Evolutionary conservation across 2,797 vertebrate species (phyloP).

Genomic region (Sciurus carolinensis): DNA sequence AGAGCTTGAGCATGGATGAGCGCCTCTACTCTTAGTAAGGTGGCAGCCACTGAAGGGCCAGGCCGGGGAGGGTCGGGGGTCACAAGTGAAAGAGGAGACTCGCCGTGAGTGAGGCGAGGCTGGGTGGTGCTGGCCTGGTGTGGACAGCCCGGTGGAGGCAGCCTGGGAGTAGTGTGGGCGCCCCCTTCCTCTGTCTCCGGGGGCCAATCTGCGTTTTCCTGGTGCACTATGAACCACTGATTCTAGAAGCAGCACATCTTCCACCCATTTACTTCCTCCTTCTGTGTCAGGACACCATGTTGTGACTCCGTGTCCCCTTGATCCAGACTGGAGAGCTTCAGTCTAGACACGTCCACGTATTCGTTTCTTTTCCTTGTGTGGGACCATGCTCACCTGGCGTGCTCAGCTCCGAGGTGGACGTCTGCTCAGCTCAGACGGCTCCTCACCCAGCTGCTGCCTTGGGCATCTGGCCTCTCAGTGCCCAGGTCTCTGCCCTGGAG

Average conservation of each 20-base stretch:
- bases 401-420: too few species aligned
- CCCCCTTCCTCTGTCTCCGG: fast-evolving
- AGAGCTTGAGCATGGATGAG: background rate
- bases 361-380: too few species aligned
- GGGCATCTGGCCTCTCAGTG: fast-evolving
- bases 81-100: too few species aligned
- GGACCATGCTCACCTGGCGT: background rate
- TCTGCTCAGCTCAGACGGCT: background rate
- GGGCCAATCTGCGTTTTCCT: background rate
- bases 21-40: fast-evolving
- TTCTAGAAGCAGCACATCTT: fast-evolving
- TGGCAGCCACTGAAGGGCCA: too few species aligned
- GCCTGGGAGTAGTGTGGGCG: fast-evolving
- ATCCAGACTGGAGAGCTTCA: background rate
- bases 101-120: background rate
- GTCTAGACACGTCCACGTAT: too few species aligned
- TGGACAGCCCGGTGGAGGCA: background rate
- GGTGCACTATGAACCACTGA: too few species aligned
- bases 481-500: background rate
- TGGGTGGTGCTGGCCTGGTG: fast-evolving
- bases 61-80: too few species aligned
- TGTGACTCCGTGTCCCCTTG: background rate
- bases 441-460: too few species aligned
- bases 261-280: fast-evolving
- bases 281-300: fast-evolving